A percentile compares a stretch with the other conserved stretches of the same genome.
Conservation (phyloP, 1,140 invertebrate species). For the Zelostemma sp. region DNA sequence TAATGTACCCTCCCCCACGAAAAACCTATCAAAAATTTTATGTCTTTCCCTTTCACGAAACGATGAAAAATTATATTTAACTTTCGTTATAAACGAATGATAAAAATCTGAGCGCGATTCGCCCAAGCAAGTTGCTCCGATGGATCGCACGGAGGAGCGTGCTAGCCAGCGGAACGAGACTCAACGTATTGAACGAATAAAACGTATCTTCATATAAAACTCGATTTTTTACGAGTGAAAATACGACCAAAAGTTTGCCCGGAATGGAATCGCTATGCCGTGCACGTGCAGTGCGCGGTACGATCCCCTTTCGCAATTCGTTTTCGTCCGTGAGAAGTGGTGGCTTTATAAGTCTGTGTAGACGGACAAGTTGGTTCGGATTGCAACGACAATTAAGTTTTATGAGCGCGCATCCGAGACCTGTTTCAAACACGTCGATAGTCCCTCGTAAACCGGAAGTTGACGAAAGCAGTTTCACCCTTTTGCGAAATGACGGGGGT, state of each 20-base stretch:
- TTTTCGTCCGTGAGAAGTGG: conserved; percentile 28
- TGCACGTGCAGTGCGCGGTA: conserved; percentile 30
- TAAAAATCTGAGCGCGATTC: no score
- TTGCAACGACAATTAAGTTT: conserved; percentile 69
- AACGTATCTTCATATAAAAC: conserved; percentile 18
- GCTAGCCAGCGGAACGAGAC: no score
- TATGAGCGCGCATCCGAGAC: conserved; percentile 60
- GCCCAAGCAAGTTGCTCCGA: no score
- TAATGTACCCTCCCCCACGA: background rate
- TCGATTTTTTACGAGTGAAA: conserved; percentile 34
- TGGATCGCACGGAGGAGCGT: no score
- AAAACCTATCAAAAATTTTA: no score
- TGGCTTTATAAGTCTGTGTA: conserved; percentile 31
- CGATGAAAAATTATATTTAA: no score
- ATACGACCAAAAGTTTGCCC: conserved; percentile 3
- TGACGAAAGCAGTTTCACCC: conserved; percentile 50
- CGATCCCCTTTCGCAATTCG: conserved; percentile 42
- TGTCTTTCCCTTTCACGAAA: no score
- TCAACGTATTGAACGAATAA: conserved; percentile 18
- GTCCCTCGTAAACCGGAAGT: conserved; percentile 50
- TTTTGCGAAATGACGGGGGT: conserved; percentile 47
- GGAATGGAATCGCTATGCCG: conserved; percentile 38
- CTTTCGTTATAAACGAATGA: no score
- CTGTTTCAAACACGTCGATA: conserved; percentile 52
- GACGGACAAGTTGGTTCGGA: conserved; percentile 52